Evolutionary conservation across 2,797 vertebrate genomes (phyloP), one percentile per base, ranked within the genome.

Genomic region (Falco cherrug): DNA sequence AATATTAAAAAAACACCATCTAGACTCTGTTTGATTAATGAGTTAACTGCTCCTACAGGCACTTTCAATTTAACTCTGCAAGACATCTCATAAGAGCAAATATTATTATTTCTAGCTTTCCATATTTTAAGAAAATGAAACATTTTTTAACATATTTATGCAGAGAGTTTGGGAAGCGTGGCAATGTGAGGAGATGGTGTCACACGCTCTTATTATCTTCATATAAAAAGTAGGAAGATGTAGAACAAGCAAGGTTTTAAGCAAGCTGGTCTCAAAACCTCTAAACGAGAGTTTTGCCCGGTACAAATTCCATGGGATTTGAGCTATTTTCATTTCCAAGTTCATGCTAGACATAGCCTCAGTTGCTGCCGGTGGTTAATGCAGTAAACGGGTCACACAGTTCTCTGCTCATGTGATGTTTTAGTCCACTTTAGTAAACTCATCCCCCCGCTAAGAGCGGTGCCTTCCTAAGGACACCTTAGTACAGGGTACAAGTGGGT

Each of bases 301-400:
- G 19, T 11, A 29, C 5, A 31, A 69, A 17, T 43, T 41, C 48
- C 37, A 7, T 13, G 43, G 17, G 71, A 76, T 5, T 13, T 21
- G 20, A 63, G 39, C 13, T 16, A 18, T 29, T 73, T 78, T 20
- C n/a, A 50, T 16, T 18, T 33, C 3, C 28, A 59, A 28, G 12
- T 21, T 59, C 61, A 18, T 18, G 6, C 24, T 60, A 20, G 28
- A 18, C 45, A 24, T 3, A 13, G 9, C 8, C 39, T 50, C 16
- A 16, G 17, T 11, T 53, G 48, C 3, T 33, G 39, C 11, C 11
- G 33, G 26, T 11, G 14, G 35, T 16, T 14, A 57, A 11, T 2
- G 5, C 8, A 39, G 13, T 12, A 17, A 54, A 17, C 1, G 1
- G 41, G 48, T 50, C 17, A 50, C 53, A 24, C 3, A 0, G 16